Evolutionary conservation across 2,888 invertebrate genomes (phyloP).

Genomic region (Gortyna flavago): DNA sequence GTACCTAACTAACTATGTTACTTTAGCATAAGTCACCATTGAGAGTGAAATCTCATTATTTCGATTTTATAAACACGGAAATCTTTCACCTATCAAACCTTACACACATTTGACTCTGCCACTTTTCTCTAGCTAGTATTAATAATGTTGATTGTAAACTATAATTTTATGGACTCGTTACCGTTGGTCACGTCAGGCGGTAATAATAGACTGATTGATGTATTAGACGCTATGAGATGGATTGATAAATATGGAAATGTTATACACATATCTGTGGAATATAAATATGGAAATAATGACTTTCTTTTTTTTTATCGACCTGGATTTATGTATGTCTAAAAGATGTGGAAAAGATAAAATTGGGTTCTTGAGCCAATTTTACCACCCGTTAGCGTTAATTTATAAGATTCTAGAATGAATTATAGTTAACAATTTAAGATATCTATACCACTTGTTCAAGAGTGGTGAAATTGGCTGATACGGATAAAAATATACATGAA

Average conservation of each 20-base stretch:
- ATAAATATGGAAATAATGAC: conserved; percentile 77
- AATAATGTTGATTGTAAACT: conserved; percentile 60
- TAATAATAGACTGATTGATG: conserved; percentile 71
- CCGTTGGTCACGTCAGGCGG: conserved; percentile 53
- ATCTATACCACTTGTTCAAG: conserved; percentile 33
- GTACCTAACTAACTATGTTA: conserved; percentile 61
- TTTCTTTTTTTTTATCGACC: conserved; percentile 63
- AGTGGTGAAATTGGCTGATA: conserved; percentile 53
- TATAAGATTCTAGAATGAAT: conserved; percentile 34
- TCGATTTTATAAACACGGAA: conserved; percentile 54
- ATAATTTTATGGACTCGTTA: conserved; percentile 63
- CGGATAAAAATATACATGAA: conserved; percentile 75
- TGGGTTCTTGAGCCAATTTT: conserved; percentile 54
- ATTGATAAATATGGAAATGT: conserved; percentile 75
- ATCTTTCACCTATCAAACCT: conserved; percentile 30
- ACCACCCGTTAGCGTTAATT: conserved; percentile 26
- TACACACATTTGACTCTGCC: conserved; percentile 37
- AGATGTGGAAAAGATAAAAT: conserved; percentile 27
- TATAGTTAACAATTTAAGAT: conserved; percentile 41
- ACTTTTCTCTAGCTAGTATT: conserved; percentile 48
- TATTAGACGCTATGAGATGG: conserved; percentile 65
- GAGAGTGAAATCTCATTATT: conserved; percentile 68
- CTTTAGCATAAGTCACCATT: conserved; percentile 61
- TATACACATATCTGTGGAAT: conserved; percentile 76
- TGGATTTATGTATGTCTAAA: conserved; percentile 36